Conservation (phyloP, 2,113 vertebrate species). For the Phaethornis superciliosus region DNA sequence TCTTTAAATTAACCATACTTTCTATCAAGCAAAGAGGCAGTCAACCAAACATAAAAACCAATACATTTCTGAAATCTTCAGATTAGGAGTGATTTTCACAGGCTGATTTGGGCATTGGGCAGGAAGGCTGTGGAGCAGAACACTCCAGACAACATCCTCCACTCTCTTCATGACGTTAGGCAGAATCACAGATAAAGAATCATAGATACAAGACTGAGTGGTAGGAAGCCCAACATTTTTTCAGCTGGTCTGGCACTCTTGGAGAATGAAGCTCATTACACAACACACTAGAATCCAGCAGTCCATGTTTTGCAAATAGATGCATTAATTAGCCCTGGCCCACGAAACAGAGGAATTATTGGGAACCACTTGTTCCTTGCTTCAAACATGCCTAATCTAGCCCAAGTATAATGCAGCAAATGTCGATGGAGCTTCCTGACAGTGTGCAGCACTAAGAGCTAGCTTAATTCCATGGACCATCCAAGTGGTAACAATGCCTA, state of each 20-base stretch:
- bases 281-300: not conserved
- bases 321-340: not conserved
- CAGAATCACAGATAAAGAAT: not conserved
- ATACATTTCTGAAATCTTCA: not conserved
- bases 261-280: not conserved
- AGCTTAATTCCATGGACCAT: not conserved
- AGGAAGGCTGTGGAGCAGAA: not conserved
- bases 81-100: not conserved
- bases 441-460: not conserved
- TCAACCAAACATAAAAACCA: not conserved
- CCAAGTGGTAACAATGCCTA: not conserved
- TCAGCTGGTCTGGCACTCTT: not conserved
- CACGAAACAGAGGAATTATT: not conserved
- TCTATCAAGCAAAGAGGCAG: not conserved
- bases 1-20: not conserved
- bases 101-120: not conserved
- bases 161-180: not conserved
- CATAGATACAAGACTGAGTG: not conserved
- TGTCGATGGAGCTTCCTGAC: not conserved
- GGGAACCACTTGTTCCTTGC: not conserved
- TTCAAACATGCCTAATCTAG: not conserved
- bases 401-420: not conserved
- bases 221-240: not conserved
- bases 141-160: not conserved
- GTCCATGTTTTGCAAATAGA: not conserved